phyloP scores from a whole-genome alignment of 2,888 invertebrate species.

The Eupithecia subumbrata region DNA sequence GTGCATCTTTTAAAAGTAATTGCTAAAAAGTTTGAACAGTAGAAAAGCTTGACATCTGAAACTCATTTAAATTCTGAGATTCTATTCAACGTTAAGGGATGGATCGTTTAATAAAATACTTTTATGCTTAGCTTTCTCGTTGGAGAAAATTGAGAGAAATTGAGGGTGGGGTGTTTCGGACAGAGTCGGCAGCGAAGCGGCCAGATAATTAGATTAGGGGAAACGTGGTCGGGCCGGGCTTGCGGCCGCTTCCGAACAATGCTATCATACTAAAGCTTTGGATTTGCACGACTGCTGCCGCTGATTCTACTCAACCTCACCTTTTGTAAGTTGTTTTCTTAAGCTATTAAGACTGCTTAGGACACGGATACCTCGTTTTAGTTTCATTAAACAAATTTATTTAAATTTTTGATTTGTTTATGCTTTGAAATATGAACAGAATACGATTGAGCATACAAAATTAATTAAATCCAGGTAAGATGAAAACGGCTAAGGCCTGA shows the following conservation, averaged over 20 bases:
- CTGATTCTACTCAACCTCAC: slow-evolving; percentile 43
- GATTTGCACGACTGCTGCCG: slow-evolving; percentile 63
- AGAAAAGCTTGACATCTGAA: slow-evolving; percentile 51
- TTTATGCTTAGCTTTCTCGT: slow-evolving; percentile 65
- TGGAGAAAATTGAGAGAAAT: slow-evolving; percentile 65
- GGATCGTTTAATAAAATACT: slow-evolving; percentile 70
- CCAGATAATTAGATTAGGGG: slow-evolving; percentile 80
- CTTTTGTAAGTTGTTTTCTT: slow-evolving; percentile 42
- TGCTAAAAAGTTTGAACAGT: slow-evolving; percentile 46
- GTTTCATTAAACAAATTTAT: background rate
- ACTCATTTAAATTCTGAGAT: slow-evolving; percentile 60
- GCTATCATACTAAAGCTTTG: slow-evolving; percentile 69
- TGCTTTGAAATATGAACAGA: background rate
- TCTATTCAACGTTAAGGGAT: slow-evolving; percentile 59
- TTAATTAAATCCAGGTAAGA: slow-evolving; percentile 27
- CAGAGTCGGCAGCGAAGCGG: slow-evolving; percentile 73
- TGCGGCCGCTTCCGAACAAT: slow-evolving; percentile 69
- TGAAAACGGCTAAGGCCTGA: slow-evolving; percentile 48
- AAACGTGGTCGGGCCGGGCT: slow-evolving; percentile 68
- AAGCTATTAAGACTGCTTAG: slow-evolving; percentile 1
- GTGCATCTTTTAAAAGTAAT: slow-evolving; percentile 39
- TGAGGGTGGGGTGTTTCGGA: slow-evolving; percentile 63
- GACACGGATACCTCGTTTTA: background rate
- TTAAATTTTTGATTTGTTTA: background rate
- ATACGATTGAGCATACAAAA: background rate